These are phyloP conservation scores for Diprion similis DNA, from an alignment of 1,140 invertebrate species.

Conservation along the genomic window DNA sequence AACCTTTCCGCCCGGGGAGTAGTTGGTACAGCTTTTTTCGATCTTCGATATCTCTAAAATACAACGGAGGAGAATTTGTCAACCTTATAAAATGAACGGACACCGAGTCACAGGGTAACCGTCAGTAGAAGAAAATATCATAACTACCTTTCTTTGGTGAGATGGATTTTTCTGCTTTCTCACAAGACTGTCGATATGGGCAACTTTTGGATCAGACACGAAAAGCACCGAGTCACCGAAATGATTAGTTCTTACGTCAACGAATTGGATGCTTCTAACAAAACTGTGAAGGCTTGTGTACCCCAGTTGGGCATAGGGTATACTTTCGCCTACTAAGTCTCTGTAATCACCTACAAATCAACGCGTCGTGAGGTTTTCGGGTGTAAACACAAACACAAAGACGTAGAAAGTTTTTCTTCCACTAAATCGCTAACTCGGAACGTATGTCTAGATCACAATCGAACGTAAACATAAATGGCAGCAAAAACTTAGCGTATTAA, in stretches of 20 bases:
- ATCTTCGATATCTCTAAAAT: too few species aligned
- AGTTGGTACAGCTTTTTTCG: neutral
- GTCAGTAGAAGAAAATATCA: too few species aligned
- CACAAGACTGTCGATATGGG: constrained; percentile 29
- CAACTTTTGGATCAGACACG: constrained; percentile 25
- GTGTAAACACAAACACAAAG: neutral
- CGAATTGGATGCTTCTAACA: constrained; percentile 21
- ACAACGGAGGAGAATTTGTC: too few species aligned
- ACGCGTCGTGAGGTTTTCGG: neutral
- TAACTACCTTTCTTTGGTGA: neutral
- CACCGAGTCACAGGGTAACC: too few species aligned
- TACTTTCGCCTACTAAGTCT: constrained; percentile 24
- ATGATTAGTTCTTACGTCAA: constrained; percentile 22
- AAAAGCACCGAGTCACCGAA: constrained; percentile 14
- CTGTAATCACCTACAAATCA: constrained; percentile 19
- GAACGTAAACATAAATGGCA: too few species aligned
- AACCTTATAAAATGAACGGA: too few species aligned
- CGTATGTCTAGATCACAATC: too few species aligned
- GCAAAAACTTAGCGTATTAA: too few species aligned
- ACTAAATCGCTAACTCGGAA: too few species aligned
- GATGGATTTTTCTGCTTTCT: constrained; percentile 26
- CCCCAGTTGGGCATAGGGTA: constrained; percentile 30
- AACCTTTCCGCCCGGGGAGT: neutral
- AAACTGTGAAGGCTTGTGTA: constrained; percentile 23
- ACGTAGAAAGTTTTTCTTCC: too few species aligned